phyloP scores from a whole-genome alignment of 2,797 vertebrate genomes.

The Spinus pinus region DNA sequence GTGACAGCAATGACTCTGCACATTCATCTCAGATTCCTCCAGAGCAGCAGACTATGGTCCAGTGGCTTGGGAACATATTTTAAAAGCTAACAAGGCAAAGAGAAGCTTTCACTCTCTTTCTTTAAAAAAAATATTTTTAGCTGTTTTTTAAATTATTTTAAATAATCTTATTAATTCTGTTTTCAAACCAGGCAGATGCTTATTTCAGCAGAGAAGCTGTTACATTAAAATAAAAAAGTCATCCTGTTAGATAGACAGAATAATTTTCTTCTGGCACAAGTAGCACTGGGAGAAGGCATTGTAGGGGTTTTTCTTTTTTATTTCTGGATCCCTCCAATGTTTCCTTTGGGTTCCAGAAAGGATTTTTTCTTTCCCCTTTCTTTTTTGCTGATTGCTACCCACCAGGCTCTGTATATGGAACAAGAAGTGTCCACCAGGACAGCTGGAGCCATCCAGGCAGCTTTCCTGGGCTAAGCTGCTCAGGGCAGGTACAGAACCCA shows the following conservation, averaged over 20 bases:
- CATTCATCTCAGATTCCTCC: background rate
- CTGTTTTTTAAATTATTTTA: background rate
- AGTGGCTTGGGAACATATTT: background rate
- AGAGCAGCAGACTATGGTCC: background rate
- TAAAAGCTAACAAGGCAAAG: conserved; percentile 41
- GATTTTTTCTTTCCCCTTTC: background rate
- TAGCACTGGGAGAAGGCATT: conserved; percentile 23
- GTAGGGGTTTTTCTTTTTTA: background rate
- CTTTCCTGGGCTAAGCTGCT: background rate
- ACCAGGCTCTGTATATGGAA: conserved; percentile 55
- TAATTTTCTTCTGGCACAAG: conserved; percentile 53
- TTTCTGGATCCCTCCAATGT: conserved; percentile 62
- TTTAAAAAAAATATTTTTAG: background rate
- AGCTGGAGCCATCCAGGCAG: background rate
- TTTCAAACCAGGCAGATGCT: conserved; percentile 34
- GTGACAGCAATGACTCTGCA: background rate
- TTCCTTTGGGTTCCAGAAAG: conserved; percentile 33
- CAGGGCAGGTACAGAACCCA: background rate
- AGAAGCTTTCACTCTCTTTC: background rate
- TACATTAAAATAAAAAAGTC: conserved; percentile 26
- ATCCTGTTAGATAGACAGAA: background rate
- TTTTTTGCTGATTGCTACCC: conserved; percentile 65
- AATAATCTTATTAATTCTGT: conserved; percentile 21
- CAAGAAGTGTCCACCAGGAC: conserved; percentile 2
- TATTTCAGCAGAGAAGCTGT: conserved; percentile 24